Evolutionary conservation across 2,113 vertebrate genomes (phyloP), one percentile per base, ranked within the genome.

Genomic region (Rhinopithecus roxellana): DNA sequence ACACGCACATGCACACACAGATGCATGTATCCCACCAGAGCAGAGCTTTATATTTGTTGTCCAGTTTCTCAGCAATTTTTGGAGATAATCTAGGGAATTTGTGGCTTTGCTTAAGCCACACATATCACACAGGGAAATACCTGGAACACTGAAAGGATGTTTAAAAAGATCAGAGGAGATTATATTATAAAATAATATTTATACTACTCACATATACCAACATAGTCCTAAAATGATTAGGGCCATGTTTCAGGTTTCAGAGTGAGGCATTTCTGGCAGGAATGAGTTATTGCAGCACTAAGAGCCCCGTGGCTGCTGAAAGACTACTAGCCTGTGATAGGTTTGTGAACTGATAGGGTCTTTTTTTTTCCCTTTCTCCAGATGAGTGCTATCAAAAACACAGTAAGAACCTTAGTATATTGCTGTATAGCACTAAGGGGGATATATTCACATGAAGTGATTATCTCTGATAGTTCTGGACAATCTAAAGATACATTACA

Each of bases 401-500:
- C 69, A 94, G 97, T 98, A 98, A 98, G 97, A 98, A 97, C 96
- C 89, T 96, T 97, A 98, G 97, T 97, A 98, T 98, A 95, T 93
- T 98, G 94, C 97, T 98, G 79, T 97, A 98, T 97, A 98, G 98
- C 98, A 98, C 98, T 6, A 77, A 98, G 81, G 97, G 98, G 94
- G 98, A 98, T 98, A 98, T 98, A 98, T 98, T 98, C 97, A 95
- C 57, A 2, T 98, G 97, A 98, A 98, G 98, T 80, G 97, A 99
- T 98, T 98, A 98, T 98, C 98, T 98, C 98, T 99, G 98, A 99
- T 98, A 98, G 98, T 98, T 98, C 97, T 98, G 96, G 98, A 98
- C 98, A 98, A 98, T 98, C 98, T 98, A 98, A 98, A 98, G 98
- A 99, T 99, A 98, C 98, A 98, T 99, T 99, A 98, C 98, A 98